Percentiles rank a stretch among this genome's conserved stretches.
These are phyloP conservation scores for Cybosia mesomella DNA, from an alignment of 2,888 invertebrate genomes.

Conservation along the genomic window DNA sequence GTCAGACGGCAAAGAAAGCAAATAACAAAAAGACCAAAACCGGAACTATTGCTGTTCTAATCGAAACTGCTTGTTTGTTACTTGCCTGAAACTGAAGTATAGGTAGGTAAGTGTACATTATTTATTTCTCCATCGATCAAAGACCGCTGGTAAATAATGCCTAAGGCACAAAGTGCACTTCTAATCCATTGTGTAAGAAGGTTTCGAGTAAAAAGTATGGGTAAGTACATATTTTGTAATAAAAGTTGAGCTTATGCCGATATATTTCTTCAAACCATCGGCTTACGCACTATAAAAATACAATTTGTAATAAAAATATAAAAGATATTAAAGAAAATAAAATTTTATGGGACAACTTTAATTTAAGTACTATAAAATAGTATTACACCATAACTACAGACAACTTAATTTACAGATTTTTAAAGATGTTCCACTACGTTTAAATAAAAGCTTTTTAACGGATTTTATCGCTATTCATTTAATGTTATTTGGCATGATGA, in stretches of 20 bases:
- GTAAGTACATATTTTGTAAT: neutral
- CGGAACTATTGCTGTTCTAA: neutral
- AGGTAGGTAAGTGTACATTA: too few relatives aligned
- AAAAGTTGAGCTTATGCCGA: neutral
- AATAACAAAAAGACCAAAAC: too few relatives aligned
- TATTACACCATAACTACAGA: neutral
- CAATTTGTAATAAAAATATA: neutral
- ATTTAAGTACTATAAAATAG: neutral
- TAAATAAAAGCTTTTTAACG: neutral
- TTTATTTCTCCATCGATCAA: neutral
- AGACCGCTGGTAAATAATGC: neutral
- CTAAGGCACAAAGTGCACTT: neutral
- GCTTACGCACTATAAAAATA: neutral
- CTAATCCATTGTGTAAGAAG: neutral
- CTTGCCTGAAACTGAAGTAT: neutral
- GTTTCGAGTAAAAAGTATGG: neutral
- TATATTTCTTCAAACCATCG: neutral
- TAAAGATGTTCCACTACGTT: too few relatives aligned
- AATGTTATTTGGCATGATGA: neutral
- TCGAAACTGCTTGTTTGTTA: neutral
- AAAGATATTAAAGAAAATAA: neutral
- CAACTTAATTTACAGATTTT: neutral
- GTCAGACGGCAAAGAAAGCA: too few relatives aligned
- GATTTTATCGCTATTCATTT: neutral
- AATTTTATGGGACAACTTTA: neutral